These are phyloP conservation scores for Drosophila hamatofila DNA, from an alignment of 2,888 invertebrate genomes.

Conservation along the genomic window DNA sequence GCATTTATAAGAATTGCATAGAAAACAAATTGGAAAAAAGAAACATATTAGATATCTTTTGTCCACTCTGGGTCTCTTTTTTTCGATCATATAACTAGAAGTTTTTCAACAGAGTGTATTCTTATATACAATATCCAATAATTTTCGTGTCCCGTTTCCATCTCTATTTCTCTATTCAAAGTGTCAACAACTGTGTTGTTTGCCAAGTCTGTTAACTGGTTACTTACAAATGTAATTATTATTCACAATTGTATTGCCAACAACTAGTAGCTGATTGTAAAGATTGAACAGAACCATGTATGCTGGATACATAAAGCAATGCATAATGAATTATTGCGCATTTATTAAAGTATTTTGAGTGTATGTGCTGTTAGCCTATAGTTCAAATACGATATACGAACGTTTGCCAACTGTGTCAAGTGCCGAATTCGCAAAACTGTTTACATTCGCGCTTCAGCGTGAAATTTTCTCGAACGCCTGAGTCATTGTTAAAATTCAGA, in stretches of 20 bases:
- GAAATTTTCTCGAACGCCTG: conserved; percentile 25
- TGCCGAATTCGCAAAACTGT: conserved; percentile 60
- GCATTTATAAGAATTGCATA: background rate
- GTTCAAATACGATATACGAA: conserved; percentile 3
- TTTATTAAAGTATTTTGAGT: conserved; percentile 49
- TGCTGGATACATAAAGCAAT: conserved; percentile 10
- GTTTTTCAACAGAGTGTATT: too few species aligned
- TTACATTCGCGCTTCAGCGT: conserved; percentile 43
- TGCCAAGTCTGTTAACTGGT: conserved; percentile 16
- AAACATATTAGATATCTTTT: too few species aligned
- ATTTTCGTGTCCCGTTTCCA: background rate
- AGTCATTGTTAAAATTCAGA: conserved; percentile 44
- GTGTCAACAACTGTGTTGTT: conserved; percentile 28
- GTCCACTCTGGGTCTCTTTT: too few species aligned
- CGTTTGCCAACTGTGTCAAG: conserved; percentile 52
- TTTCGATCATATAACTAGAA: too few species aligned
- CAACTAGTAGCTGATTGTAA: conserved; percentile 50
- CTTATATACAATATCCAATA: too few species aligned
- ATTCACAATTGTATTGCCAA: conserved; percentile 46
- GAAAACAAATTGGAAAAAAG: background rate
- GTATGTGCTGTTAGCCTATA: conserved; percentile 31
- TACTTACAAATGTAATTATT: conserved; percentile 43
- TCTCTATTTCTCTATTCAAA: background rate
- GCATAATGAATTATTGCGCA: conserved; percentile 64
- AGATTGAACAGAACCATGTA: conserved; percentile 26